Evolutionary conservation across 2,113 vertebrate genomes (phyloP), one percentile per base, ranked within the genome.

Genomic region (Neofelis nebulosa): DNA sequence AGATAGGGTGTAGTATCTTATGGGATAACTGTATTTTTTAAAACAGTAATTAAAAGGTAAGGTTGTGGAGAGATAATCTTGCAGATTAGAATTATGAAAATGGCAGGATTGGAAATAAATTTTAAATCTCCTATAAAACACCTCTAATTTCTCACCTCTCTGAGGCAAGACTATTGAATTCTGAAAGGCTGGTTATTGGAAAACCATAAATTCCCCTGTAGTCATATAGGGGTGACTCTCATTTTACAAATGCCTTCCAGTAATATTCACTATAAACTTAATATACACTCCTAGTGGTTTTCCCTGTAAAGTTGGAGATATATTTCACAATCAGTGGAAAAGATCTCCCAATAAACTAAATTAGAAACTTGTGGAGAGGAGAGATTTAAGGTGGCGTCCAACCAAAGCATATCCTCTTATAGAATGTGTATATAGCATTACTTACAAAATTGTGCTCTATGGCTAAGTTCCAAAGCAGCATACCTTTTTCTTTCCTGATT

Each of bases 31-130:
- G 33, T 27, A 4, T 63, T 92, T 95, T 63, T 76, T 88, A 21
- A 76, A 92, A 63, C 27, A 74, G 45, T 79, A 50, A 94, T 82
- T 65, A 79, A 95, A 94, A 65, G 15, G 25, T 83, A 7, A 68
- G 25, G 21, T 80, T 92, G 50, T 94, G 41, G 63, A 88, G 65
- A 65, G 29, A 93, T 36, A 73, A 97, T 85, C n/a, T 82, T 85
- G 29, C 23, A 94, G 27, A 84, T 93, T 79, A 85, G 61, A 97
- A 96, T 81, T 73, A 88, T 33, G 13, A 89, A 94, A 94, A 91
- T 68, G 11, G 41, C 29, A 94, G 33, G 12, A 82, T 50, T 89
- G 71, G 55, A 92, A 92, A 66, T 71, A 90, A 55, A 94, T 45
- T 92, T 92, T 61, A 57, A 81, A 45, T 65, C 52, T 68, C 65